Percentiles rank a stretch among this genome's conserved stretches.
phyloP scores from a whole-genome alignment of 2,888 invertebrate genomes.

The Drosophila neonasuta region DNA sequence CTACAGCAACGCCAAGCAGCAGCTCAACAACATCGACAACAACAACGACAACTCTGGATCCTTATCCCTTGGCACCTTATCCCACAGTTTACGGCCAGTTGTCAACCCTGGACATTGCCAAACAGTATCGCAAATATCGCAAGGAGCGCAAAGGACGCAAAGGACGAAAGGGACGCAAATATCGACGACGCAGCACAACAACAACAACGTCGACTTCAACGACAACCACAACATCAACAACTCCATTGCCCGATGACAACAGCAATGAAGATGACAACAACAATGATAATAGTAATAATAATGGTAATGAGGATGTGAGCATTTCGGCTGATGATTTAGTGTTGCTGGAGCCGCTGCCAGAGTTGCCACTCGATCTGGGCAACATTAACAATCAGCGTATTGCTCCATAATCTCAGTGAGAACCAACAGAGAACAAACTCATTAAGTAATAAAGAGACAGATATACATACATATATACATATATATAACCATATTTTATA shows the following conservation, averaged over 20 bases:
- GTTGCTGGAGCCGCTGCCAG: conserved; percentile 57
- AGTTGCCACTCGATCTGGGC: conserved; percentile 55
- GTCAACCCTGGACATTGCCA: conserved; percentile 13
- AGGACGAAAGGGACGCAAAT: conserved; percentile 54
- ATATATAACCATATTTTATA: background rate
- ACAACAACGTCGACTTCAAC: conserved; percentile 14
- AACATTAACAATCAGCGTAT: conserved; percentile 63
- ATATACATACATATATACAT: background rate
- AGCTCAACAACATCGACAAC: conserved; percentile 1
- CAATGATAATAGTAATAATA: background rate
- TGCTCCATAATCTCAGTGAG: conserved; percentile 32
- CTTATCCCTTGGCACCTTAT: conserved; percentile 53
- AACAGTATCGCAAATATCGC: conserved; percentile 15
- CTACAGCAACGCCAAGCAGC: conserved; percentile 7
- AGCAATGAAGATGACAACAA: conserved; percentile 13
- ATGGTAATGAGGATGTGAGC: conserved; percentile 2
- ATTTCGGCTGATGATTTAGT: conserved; percentile 16
- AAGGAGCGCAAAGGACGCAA: conserved; percentile 42
- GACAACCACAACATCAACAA: conserved; percentile 5
- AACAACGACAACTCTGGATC: conserved; percentile 34
- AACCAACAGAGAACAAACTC: background rate
- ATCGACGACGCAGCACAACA: conserved; percentile 45
- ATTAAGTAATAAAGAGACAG: no score
- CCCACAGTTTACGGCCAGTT: conserved; percentile 39
- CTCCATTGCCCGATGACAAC: conserved; percentile 17